These are phyloP conservation scores for Catonia carolina DNA, from an alignment of 2,888 invertebrate species.

Conservation along the genomic window DNA sequence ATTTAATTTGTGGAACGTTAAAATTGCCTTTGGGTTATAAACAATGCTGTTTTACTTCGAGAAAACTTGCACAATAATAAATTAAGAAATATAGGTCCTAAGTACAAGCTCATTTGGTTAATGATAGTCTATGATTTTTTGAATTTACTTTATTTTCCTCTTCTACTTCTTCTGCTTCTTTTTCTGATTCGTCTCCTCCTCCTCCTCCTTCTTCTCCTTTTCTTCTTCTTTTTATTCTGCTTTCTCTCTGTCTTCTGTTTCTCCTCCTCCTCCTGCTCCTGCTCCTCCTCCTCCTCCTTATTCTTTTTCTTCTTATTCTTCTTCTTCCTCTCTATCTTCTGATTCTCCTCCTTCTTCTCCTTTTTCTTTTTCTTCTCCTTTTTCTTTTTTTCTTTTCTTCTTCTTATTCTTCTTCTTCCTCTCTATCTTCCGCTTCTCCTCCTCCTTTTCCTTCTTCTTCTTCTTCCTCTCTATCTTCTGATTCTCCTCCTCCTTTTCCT, in stretches of 20 bases:
- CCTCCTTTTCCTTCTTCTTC: not conserved
- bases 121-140: too few species aligned
- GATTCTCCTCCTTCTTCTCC: not conserved
- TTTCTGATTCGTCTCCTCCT: too few species aligned
- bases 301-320: not conserved
- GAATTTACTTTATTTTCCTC: too few species aligned
- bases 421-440: not conserved
- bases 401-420: not conserved
- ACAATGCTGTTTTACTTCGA: too few species aligned
- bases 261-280: too few species aligned
- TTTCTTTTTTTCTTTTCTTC: not conserved
- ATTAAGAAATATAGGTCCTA: too few species aligned
- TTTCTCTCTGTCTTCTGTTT: not conserved
- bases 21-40: too few species aligned
- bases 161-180: not conserved
- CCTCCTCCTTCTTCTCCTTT: not conserved
- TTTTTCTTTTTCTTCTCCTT: not conserved
- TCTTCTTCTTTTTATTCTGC: not conserved
- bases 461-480: not conserved
- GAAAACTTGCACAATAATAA: too few species aligned
- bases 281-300: not conserved
- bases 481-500: not conserved
- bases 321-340: not conserved
- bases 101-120: too few species aligned
- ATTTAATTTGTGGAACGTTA: too few species aligned